phyloP scores from a whole-genome alignment of 2,888 invertebrate species.

The Aelia acuminata region DNA sequence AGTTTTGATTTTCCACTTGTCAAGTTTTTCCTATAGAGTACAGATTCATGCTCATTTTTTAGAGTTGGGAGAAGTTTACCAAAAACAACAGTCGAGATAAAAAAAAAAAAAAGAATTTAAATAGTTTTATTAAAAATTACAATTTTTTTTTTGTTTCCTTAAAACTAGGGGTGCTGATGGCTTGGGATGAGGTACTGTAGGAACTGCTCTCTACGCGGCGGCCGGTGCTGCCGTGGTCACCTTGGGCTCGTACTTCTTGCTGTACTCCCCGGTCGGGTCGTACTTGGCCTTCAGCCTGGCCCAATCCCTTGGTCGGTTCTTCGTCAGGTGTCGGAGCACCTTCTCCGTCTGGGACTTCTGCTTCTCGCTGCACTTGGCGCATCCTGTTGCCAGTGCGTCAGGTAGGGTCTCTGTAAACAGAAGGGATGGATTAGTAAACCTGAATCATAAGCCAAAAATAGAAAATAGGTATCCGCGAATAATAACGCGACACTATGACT shows the following conservation, averaged over 20 bases:
- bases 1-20: too few species aligned
- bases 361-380: constrained; percentile 77
- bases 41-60: too few species aligned
- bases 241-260: constrained; percentile 68
- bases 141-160: background rate
- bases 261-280: constrained; percentile 80
- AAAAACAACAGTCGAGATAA: background rate
- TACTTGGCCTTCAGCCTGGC: constrained; percentile 77
- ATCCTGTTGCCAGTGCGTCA: constrained; percentile 79
- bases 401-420: constrained; percentile 76
- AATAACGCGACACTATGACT: too few species aligned
- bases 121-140: constrained; percentile 42
- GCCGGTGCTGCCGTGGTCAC: background rate
- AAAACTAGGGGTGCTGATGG: background rate
- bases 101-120: constrained; percentile 27
- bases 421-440: background rate
- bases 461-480: too few species aligned
- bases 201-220: background rate
- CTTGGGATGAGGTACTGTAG: background rate
- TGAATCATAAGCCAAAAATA: background rate
- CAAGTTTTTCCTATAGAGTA: too few species aligned
- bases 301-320: constrained; percentile 79
- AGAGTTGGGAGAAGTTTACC: too few species aligned
- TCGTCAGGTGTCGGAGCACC: constrained; percentile 75
- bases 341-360: constrained; percentile 77